These are phyloP conservation scores for Papilio glaucus DNA, from an alignment of 1,140 invertebrate genomes.

Conservation along the genomic window DNA sequence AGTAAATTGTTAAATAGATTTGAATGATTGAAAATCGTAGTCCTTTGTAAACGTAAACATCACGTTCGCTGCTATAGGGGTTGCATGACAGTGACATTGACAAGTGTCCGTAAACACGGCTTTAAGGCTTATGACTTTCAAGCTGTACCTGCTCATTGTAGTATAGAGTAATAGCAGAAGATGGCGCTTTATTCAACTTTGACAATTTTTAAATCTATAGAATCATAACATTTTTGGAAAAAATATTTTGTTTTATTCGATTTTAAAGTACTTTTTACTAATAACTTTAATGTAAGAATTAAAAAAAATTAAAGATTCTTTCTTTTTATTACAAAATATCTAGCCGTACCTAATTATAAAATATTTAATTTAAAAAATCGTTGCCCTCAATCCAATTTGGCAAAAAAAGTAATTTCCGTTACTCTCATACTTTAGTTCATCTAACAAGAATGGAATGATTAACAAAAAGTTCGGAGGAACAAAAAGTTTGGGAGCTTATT, in stretches of 20 bases:
- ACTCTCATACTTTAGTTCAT: conserved; percentile 17
- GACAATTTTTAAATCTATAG: background rate
- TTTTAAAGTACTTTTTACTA: too few species aligned
- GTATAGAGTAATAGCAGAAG: background rate
- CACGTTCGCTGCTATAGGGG: background rate
- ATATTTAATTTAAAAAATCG: background rate
- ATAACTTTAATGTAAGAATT: too few species aligned
- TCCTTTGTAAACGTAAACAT: background rate
- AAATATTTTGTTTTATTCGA: too few species aligned
- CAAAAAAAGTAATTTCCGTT: conserved; percentile 29
- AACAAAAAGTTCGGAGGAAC: conserved; percentile 38
- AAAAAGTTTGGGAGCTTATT: conserved; percentile 66
- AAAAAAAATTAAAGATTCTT: too few species aligned
- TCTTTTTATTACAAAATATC: too few species aligned
- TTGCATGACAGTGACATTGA: conserved; percentile 3
- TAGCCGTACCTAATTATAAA: background rate
- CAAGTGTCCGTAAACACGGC: background rate
- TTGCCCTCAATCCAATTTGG: background rate
- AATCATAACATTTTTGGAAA: too few species aligned
- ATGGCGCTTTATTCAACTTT: conserved; percentile 20
- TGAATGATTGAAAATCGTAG: background rate
- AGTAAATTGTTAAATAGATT: background rate
- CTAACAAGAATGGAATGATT: conserved; percentile 32
- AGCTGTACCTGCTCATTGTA: background rate
- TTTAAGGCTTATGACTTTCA: conserved; percentile 5